Conservation (phyloP, 2,113 vertebrate genomes). For the Cricetomys ansorgei region DNA sequence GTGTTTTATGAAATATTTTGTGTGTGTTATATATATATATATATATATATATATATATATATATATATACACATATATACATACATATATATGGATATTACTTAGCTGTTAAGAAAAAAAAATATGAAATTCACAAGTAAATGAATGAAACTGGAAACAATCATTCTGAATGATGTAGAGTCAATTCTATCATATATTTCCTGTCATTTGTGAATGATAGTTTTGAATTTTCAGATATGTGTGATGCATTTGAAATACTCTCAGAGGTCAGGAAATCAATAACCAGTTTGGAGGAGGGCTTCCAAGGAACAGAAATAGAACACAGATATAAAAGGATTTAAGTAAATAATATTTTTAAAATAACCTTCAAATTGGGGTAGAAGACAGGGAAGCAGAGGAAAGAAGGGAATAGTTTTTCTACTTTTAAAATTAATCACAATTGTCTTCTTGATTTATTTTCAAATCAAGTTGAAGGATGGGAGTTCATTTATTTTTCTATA, state of each 20-base stretch:
- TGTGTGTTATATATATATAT: not conserved
- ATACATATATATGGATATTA: not conserved
- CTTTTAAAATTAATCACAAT: not conserved
- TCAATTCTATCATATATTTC: not conserved
- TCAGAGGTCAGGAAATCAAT: not conserved
- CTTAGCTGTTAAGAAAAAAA: too few species aligned
- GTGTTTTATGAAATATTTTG: not conserved
- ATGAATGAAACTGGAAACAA: too few species aligned
- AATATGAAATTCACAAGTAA: not conserved
- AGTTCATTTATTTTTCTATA: not conserved
- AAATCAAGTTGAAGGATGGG: not conserved
- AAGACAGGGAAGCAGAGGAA: not conserved
- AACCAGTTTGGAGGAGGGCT: accelerated
- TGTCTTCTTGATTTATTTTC: slow-evolving; percentile 28
- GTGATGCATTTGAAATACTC: too few species aligned
- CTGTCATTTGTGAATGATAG: not conserved
- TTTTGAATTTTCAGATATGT: not conserved
- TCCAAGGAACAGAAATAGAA: not conserved
- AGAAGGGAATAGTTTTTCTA: not conserved
- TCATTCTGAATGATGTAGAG: not conserved
- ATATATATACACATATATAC: not conserved
- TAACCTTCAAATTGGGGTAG: not conserved
- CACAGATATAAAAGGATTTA: not conserved
- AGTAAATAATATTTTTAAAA: too few species aligned
- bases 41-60: too few species aligned